Evolutionary conservation across 2,888 invertebrate species (phyloP), one percentile per base, ranked within the genome.

Genomic region (Punctoribates punctum): DNA sequence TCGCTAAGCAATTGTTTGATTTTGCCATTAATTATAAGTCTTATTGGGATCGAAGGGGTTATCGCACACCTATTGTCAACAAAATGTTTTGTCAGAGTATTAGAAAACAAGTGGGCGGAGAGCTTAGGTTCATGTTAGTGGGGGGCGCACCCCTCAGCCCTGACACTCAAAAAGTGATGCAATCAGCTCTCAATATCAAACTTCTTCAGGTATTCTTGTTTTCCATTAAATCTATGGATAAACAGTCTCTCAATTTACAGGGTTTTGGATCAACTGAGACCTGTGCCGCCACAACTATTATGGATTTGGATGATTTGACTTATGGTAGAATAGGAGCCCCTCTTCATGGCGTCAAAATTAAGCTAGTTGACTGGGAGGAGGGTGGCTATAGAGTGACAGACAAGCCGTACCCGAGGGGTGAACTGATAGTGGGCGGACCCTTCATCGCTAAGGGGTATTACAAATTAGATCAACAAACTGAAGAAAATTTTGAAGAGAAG

Each of bases 211-310:
- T 73, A 38, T 70, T 46, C 4, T 23, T 51, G 6, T 27, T 27
- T 13, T 25, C 9, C 11, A 8, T 60, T 8, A 15, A 11, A 60
- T 23, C 27, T 60, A 6, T 60, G 2, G 4, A 20, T 5, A 15
- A 27, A 2, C 27, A 2, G 20, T 54, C 48, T 20, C 8, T 20
- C n/a, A 54, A 25, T 65, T 23, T 60, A 20, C 6, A 23, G 27
- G 98, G 97, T 73, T 98, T 98, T 85, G 98, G 98, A 1, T 88
- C 98, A 78, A 99, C 98, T 0, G 98, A 99, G 88, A 96, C 97
- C 20, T 92, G 93, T 80, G 96, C 96, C 0, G 93, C 93, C 82
- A 96, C 96, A 73, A 83, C 85, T 3, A 79, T 85, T 38, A 83
- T 82, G 83, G 81, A 81, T 72, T 54, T 82, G 75, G 83, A 86